Evolutionary conservation across 2,797 vertebrate species (phyloP).

Genomic region (Myripristis murdjan): DNA sequence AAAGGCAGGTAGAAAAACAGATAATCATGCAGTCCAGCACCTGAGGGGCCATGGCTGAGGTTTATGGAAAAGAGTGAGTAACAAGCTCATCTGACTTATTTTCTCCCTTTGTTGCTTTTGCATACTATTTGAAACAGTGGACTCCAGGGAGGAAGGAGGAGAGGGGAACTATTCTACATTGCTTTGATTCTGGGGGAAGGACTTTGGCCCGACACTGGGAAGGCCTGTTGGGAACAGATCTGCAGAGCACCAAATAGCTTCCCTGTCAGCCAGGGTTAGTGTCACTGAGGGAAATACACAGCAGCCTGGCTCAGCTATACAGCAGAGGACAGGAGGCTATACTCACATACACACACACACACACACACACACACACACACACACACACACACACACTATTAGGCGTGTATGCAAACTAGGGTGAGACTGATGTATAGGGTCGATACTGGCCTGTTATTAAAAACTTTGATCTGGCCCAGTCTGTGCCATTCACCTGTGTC

Average conservation of each 20-base stretch:
- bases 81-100: no score
- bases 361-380: background rate
- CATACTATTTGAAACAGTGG: background rate
- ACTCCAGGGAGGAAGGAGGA: background rate
- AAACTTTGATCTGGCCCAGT: no score
- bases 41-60: background rate
- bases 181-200: conserved; percentile 6
- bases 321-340: background rate
- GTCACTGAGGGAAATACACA: background rate
- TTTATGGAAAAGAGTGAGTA: background rate
- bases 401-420: no score
- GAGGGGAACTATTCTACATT: conserved; percentile 10
- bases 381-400: background rate
- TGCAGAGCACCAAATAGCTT: conserved; percentile 26
- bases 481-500: no score
- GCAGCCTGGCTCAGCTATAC: background rate
- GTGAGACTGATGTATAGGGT: no score
- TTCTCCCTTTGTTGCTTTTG: no score
- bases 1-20: background rate
- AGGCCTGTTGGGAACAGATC: conserved; percentile 13
- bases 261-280: conserved; percentile 25
- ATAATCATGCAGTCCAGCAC: background rate
- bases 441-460: no score
- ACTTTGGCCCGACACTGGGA: conserved; percentile 1
- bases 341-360: background rate